Base-by-base conservation (phyloP, 2,888 invertebrate genomes). In the Chesias legatella region DNA sequence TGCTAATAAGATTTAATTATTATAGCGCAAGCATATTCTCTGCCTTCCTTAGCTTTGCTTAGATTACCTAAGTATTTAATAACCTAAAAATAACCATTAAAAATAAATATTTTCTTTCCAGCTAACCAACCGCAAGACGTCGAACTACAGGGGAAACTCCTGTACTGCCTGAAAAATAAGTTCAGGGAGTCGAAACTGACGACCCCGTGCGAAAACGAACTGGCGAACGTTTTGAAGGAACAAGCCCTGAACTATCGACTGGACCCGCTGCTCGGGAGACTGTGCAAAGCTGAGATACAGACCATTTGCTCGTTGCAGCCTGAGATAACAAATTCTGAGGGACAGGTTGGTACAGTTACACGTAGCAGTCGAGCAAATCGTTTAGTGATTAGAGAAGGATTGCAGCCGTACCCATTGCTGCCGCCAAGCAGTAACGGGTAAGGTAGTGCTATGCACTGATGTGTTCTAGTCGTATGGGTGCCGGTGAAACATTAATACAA, bases 161-260 rank as follows among this genome's bases (percentile, higher is more conserved):
- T 97, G 27, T 91, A 92, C 63, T 98, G 98, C 67, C 89, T 98
- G 26, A 96, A 96, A 77, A 90, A 90, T 33, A 93, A 94, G 69
- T 95, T 95, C 65, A 91, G 94, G 33, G 91, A 93, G 64, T 91
- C 92, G 0, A 93, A 92, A 71, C 79, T 98, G 30, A 91, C 93
- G 7, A 77, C 83, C n/a, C 83, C 90, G 10, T 98, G 98, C 75
- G 94, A 95, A 63, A 91, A 92, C 60, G 94, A 97, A 82, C 91
- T 98, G 79, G 92, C 94, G 0, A 91, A 90, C 55, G 92, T 97
- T 31, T 88, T 98, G 36, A 92, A 94, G 64, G 96, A 97, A 59
- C 95, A 96, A 60, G 98, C 98, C 7, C 80, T 97, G 21, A 97
- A 99, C 79, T 95, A 97, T 67, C 93, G 95, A 60, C 89, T 98